These are phyloP conservation scores for Siderastrea siderea DNA, from an alignment of 92 coral and sea anemone genomes.

Conservation along the genomic window DNA sequence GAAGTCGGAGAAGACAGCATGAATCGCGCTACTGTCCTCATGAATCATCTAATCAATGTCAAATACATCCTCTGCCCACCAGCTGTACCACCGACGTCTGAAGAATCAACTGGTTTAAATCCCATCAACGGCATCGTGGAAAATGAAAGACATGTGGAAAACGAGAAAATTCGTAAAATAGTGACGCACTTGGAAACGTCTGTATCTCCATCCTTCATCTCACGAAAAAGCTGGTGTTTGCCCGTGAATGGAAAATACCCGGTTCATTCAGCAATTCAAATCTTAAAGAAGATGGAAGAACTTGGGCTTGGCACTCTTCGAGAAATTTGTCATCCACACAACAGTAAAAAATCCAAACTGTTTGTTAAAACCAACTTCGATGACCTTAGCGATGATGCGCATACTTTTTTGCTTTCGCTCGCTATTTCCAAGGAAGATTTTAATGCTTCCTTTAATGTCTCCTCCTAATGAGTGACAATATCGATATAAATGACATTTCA, in stretches of 20 bases:
- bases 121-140: neutral
- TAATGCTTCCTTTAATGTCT: no score
- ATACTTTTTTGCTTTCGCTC: no score
- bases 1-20: constrained; percentile 13
- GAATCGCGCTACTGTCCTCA: neutral
- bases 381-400: no score
- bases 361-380: no score
- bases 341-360: no score
- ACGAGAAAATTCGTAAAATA: neutral
- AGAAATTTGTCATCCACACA: constrained; percentile 17
- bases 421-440: no score
- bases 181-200: neutral
- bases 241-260: constrained; percentile 28
- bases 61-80: constrained; percentile 14
- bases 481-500: no score
- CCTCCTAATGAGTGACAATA: no score
- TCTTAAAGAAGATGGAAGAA: constrained; percentile 32
- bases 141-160: constrained; percentile 25
- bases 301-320: constrained; percentile 10
- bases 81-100: constrained; percentile 13
- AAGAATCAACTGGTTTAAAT: constrained; percentile 1
- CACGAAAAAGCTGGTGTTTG: constrained; percentile 42
- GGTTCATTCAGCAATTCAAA: constrained; percentile 15
- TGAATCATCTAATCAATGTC: no score
- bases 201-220: constrained; percentile 29